These are phyloP conservation scores for Druceiella hillmani DNA, from an alignment of 2,888 invertebrate species.

Conservation along the genomic window DNA sequence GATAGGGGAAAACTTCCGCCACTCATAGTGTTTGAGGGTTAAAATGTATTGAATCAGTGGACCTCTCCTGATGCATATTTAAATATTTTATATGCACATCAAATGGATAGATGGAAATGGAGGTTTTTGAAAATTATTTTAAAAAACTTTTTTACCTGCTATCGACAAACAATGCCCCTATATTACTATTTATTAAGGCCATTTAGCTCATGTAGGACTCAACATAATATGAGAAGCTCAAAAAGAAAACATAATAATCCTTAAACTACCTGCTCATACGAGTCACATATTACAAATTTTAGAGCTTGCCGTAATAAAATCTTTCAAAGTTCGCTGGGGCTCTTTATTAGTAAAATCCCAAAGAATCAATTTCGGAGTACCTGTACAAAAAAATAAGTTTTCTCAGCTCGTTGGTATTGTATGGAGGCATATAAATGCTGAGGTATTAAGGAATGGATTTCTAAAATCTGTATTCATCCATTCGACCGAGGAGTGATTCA, in stretches of 20 bases:
- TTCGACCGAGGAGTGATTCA: conserved; percentile 19
- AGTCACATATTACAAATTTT: conserved; percentile 22
- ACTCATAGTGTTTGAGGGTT: conserved; percentile 9
- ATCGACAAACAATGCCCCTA: conserved; percentile 22
- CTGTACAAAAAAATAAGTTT: conserved; percentile 24
- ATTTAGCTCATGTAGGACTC: conserved; percentile 24
- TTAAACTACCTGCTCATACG: conserved; percentile 25
- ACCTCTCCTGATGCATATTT: conserved; percentile 8
- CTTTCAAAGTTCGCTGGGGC: conserved; percentile 26
- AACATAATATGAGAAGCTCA: conserved; percentile 23
- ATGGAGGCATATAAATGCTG: too few relatives aligned
- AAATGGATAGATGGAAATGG: conserved; percentile 28
- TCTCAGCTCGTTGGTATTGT: too few relatives aligned
- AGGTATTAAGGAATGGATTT: too few relatives aligned
- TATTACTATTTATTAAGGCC: conserved; percentile 27
- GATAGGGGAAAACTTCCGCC: conserved; percentile 11
- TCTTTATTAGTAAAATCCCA: conserved; percentile 24
- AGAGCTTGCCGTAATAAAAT: conserved; percentile 25
- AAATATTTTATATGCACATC: conserved; percentile 22
- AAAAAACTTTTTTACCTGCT: conserved; percentile 14
- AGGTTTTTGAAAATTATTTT: conserved; percentile 14
- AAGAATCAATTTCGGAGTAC: conserved; percentile 20
- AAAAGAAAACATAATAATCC: conserved; percentile 18
- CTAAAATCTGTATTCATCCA: conserved; percentile 26
- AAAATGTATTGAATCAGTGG: conserved; percentile 22